A percentile compares a stretch with the other conserved stretches of the same genome.
Evolutionary conservation across 1,140 invertebrate genomes (phyloP).

Genomic region (Conus ventricosus): DNA sequence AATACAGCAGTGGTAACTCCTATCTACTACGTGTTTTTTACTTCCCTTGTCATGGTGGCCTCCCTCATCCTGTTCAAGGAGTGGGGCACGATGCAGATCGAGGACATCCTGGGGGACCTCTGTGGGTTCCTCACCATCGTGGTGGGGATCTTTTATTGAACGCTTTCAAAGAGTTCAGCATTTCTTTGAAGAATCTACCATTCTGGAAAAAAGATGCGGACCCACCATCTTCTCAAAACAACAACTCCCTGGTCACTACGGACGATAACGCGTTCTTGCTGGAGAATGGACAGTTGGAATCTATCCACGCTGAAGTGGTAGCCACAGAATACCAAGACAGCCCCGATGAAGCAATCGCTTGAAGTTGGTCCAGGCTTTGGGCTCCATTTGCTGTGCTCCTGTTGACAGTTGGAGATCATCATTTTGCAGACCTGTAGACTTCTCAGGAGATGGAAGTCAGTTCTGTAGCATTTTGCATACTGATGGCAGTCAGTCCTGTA

Average conservation of each 20-base stretch:
- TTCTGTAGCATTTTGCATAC: too few relatives aligned
- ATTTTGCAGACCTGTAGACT: too few relatives aligned
- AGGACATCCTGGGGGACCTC: slow-evolving; percentile 89
- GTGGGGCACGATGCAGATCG: slow-evolving; percentile 84
- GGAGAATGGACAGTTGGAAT: slow-evolving; percentile 25
- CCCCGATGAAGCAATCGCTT: not conserved
- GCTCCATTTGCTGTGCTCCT: too few relatives aligned
- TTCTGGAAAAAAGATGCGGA: slow-evolving; percentile 42
- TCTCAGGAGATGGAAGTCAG: too few relatives aligned
- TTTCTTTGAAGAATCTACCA: slow-evolving; percentile 79
- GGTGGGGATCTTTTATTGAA: slow-evolving; percentile 92
- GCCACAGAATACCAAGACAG: slow-evolving; percentile 19
- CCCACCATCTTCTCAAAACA: not conserved
- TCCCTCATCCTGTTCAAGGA: slow-evolving; percentile 82
- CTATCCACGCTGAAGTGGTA: slow-evolving; percentile 8
- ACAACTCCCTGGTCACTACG: not conserved
- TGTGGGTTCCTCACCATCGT: slow-evolving; percentile 92
- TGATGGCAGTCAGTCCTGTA: too few relatives aligned
- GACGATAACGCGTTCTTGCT: slow-evolving; percentile 29
- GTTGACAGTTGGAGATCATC: too few relatives aligned
- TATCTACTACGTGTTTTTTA: slow-evolving; percentile 98
- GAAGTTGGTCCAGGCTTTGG: not conserved
- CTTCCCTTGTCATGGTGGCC: slow-evolving; percentile 91
- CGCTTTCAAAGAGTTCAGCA: slow-evolving; percentile 89
- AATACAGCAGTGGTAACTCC: slow-evolving; percentile 96